These are phyloP conservation scores for Dasyurus viverrinus DNA, from an alignment of 2,113 vertebrate species.

Conservation along the genomic window DNA sequence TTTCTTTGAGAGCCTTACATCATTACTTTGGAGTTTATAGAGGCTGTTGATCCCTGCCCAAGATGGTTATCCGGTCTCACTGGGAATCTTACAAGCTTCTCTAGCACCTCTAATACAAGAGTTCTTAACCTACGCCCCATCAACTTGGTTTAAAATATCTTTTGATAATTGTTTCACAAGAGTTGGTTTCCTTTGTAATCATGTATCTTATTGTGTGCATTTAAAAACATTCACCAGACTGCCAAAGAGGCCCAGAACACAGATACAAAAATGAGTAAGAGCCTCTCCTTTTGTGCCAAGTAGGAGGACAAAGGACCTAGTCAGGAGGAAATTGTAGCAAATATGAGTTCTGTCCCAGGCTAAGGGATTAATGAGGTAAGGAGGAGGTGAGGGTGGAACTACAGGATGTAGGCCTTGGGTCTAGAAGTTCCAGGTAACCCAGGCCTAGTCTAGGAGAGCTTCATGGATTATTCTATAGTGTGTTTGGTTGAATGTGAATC, in stretches of 20 bases:
- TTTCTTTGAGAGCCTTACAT: not conserved
- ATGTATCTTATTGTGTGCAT: not conserved
- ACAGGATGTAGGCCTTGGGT: not conserved
- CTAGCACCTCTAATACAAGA: not conserved
- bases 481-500: not conserved
- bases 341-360: not conserved
- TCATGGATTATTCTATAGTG: not conserved
- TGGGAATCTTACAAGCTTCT: not conserved
- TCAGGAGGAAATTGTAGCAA: not conserved
- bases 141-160: not conserved
- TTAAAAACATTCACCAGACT: not conserved
- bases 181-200: not conserved
- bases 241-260: not conserved
- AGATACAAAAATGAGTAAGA: not conserved
- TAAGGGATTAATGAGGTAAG: not conserved
- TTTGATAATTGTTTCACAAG: not conserved
- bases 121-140: not conserved
- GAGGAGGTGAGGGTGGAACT: not conserved
- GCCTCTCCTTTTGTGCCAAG: not conserved
- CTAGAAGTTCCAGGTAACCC: not conserved
- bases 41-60: not conserved
- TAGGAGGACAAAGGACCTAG: not conserved
- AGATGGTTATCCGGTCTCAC: not conserved
- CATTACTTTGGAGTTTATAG: not conserved
- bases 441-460: not conserved